These are phyloP conservation scores for Pipistrellus pipistrellus DNA, from an alignment of 2,797 vertebrate species.

Conservation along the genomic window DNA sequence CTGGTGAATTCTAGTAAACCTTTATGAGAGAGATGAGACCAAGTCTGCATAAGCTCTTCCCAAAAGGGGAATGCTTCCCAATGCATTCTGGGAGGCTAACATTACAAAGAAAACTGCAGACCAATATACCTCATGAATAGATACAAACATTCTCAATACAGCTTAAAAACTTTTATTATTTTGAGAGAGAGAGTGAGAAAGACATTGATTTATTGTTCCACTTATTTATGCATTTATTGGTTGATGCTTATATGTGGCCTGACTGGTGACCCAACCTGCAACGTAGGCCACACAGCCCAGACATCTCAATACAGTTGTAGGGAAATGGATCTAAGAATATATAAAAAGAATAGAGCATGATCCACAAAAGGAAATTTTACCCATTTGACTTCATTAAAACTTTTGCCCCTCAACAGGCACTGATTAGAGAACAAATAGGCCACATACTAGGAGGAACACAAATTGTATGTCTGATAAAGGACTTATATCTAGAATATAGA, in stretches of 20 bases:
- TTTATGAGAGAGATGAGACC: background rate
- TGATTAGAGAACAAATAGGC: background rate
- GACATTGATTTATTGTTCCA: background rate
- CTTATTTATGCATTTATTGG: background rate
- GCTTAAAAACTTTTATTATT: background rate
- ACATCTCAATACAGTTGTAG: background rate
- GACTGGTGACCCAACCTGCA: background rate
- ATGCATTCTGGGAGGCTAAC: background rate
- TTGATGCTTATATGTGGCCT: background rate
- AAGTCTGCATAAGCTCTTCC: background rate
- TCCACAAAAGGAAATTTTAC: background rate
- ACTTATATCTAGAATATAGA: background rate
- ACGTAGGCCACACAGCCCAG: background rate
- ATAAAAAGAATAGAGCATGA: background rate
- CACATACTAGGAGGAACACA: background rate
- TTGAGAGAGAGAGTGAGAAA: background rate
- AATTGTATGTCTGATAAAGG: background rate
- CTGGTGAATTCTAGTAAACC: background rate
- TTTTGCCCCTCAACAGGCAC: background rate
- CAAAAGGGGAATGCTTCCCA: background rate
- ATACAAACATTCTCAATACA: background rate
- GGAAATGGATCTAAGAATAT: background rate
- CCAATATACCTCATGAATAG: background rate
- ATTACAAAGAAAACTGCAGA: background rate
- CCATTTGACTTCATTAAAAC: background rate